Evolutionary conservation across 2,113 vertebrate species (phyloP).

Genomic region (Athene cunicularia): DNA sequence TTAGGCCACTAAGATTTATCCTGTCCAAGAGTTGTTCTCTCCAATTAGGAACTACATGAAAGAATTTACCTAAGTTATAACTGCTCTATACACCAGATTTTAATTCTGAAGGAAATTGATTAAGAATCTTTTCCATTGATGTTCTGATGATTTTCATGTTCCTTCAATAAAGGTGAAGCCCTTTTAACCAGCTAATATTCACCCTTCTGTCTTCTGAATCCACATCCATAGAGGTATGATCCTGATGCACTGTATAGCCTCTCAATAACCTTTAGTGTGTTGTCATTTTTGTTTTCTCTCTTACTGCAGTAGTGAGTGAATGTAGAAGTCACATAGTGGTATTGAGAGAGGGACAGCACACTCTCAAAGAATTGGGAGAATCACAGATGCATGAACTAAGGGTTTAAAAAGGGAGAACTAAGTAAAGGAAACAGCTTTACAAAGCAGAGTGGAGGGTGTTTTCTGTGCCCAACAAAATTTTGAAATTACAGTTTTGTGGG

Average conservation of each 20-base stretch:
- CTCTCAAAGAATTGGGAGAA: background rate
- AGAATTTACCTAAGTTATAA: background rate
- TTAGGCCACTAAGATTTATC: background rate
- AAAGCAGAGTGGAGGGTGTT: background rate
- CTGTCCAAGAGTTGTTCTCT: background rate
- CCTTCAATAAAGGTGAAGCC: background rate
- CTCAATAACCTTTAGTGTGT: background rate
- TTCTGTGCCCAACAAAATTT: background rate
- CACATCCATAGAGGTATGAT: background rate
- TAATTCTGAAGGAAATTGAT: background rate
- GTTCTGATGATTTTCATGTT: background rate
- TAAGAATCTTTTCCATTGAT: background rate
- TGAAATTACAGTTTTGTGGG: background rate
- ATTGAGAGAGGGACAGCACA: background rate
- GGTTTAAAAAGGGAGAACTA: background rate
- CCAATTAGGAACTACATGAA: background rate
- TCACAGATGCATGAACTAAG: background rate
- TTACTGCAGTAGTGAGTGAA: fast-evolving
- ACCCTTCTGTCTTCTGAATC: background rate
- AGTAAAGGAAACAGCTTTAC: background rate
- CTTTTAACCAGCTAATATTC: background rate
- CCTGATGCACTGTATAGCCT: background rate
- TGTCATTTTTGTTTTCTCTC: background rate
- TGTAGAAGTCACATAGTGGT: background rate
- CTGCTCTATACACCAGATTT: background rate